Percentiles rank a stretch among this genome's conserved stretches.
Evolutionary conservation across 1,140 invertebrate genomes (phyloP).

Genomic region (Formica selysi): DNA sequence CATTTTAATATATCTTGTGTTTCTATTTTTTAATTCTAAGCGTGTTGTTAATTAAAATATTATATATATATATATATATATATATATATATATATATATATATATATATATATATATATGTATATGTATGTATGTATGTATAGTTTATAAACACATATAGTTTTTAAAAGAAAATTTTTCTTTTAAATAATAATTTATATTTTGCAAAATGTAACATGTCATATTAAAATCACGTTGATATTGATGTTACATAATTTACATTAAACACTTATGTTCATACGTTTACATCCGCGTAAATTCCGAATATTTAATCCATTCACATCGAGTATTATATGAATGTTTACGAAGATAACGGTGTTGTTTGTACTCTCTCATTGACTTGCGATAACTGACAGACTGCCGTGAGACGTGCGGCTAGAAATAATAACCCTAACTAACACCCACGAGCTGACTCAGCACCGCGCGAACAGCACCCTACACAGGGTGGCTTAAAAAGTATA

Average conservation of each 20-base stretch:
- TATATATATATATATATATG: not conserved
- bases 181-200: not conserved
- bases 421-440: slow-evolving; percentile 64
- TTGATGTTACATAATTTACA: slow-evolving; percentile 1
- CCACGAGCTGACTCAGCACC: slow-evolving; percentile 27
- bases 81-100: too few species aligned
- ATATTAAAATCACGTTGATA: not conserved
- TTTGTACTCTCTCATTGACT: slow-evolving; percentile 55
- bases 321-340: not conserved
- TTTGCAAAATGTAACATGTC: not conserved
- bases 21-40: slow-evolving; percentile 8
- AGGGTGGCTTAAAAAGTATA: slow-evolving; percentile 4
- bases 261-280: not conserved
- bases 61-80: not conserved
- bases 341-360: slow-evolving; percentile 8
- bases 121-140: not conserved
- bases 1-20: not conserved
- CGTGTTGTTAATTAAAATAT: not conserved
- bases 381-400: slow-evolving; percentile 63
- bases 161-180: not conserved
- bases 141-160: not conserved
- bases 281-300: not conserved
- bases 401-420: slow-evolving; percentile 43
- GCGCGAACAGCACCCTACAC: slow-evolving; percentile 11
- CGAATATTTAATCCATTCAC: slow-evolving; percentile 1